Conservation (phyloP, 2,888 invertebrate species). For the Drosophila melanosoma region DNA sequence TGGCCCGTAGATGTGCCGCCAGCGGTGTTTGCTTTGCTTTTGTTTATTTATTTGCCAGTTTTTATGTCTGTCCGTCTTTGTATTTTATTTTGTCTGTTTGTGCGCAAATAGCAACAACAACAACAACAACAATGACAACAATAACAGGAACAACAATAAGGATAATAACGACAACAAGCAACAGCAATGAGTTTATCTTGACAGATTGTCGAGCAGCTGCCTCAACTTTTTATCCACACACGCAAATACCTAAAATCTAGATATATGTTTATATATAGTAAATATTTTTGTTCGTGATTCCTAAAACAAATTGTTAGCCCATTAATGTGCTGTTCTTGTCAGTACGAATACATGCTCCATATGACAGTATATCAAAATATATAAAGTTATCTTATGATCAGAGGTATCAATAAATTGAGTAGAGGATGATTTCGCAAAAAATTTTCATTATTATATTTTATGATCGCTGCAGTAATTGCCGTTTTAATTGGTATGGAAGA, state of each 20-base stretch:
- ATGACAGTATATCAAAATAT: not conserved
- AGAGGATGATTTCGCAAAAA: not conserved
- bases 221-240: constrained; percentile 31
- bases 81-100: constrained; percentile 56
- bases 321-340: constrained; percentile 3
- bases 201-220: constrained; percentile 65
- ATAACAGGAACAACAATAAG: constrained; percentile 59
- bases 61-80: constrained; percentile 29
- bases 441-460: not conserved
- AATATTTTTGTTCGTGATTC: constrained; percentile 5
- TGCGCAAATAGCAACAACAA: constrained; percentile 47
- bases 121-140: constrained; percentile 32
- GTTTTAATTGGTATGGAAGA: not conserved
- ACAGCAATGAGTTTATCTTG: constrained; percentile 76
- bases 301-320: constrained; percentile 7
- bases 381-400: not conserved
- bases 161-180: constrained; percentile 52
- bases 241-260: not conserved
- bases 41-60: constrained; percentile 74
- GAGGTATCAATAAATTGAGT: not conserved
- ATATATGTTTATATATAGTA: constrained; percentile 15
- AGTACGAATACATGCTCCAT: not conserved
- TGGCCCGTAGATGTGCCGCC: constrained; percentile 69
- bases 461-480: not conserved
- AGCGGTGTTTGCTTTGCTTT: constrained; percentile 71